These are phyloP conservation scores for Paracanthobrama guichenoti DNA, from an alignment of 2,113 vertebrate species.

Conservation along the genomic window DNA sequence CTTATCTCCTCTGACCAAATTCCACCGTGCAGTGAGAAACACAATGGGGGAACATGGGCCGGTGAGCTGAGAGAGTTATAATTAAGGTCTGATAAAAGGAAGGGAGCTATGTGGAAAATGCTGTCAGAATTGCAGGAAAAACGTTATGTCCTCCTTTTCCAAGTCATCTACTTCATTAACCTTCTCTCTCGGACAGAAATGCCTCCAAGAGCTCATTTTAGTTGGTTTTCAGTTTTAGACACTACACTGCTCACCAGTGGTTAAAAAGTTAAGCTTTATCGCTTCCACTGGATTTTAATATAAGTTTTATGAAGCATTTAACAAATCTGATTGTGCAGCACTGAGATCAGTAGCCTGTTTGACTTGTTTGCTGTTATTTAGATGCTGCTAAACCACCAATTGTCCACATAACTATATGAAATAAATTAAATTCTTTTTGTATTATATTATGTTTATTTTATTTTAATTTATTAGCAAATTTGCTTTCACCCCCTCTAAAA, in stretches of 20 bases:
- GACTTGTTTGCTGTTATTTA: background rate
- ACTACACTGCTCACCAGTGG: background rate
- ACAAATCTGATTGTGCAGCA: background rate
- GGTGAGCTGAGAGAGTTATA: slow-evolving; percentile 23
- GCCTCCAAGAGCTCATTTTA: slow-evolving; percentile 6
- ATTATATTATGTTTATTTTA: background rate
- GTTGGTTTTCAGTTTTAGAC: background rate
- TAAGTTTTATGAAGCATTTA: background rate
- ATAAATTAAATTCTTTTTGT: background rate
- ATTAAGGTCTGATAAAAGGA: slow-evolving; percentile 2
- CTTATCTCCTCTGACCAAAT: slow-evolving; percentile 42
- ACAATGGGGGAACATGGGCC: slow-evolving; percentile 3
- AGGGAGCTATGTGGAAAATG: background rate
- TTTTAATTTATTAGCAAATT: background rate
- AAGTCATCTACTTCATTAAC: slow-evolving; percentile 35
- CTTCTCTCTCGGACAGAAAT: slow-evolving; percentile 4
- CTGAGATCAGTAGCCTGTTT: background rate
- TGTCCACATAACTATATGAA: background rate
- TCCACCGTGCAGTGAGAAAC: background rate
- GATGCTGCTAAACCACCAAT: background rate
- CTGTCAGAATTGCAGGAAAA: background rate
- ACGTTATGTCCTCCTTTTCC: slow-evolving; percentile 1
- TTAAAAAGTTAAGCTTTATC: background rate
- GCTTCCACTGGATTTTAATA: background rate
- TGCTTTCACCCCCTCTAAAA: background rate